Evolutionary conservation across 2,888 invertebrate genomes (phyloP).

Genomic region (Erynnis tages): DNA sequence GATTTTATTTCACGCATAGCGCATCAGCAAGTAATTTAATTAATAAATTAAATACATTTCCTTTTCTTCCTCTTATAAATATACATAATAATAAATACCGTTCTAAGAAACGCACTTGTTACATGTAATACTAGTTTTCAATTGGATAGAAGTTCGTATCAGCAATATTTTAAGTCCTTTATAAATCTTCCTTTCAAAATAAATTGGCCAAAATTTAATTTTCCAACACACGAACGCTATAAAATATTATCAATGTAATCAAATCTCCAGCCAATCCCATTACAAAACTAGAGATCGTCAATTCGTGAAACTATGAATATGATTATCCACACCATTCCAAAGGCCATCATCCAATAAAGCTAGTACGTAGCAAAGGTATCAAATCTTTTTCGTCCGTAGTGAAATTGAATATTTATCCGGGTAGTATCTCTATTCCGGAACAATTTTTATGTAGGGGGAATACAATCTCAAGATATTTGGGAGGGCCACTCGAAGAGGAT

Average conservation of each 20-base stretch:
- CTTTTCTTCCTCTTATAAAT: too few relatives aligned
- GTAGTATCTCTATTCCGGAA: conserved; percentile 80
- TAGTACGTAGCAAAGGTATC: conserved; percentile 77
- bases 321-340: conserved; percentile 78
- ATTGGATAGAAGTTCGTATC: too few relatives aligned
- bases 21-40: too few relatives aligned
- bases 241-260: conserved; percentile 15
- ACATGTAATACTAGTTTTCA: too few relatives aligned
- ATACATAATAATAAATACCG: too few relatives aligned
- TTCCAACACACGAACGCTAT: neutral
- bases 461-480: conserved; percentile 79
- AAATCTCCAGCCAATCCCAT: conserved; percentile 20
- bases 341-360: conserved; percentile 79
- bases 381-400: conserved; percentile 80
- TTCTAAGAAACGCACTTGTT: too few relatives aligned
- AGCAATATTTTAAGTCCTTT: neutral
- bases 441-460: conserved; percentile 80
- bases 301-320: conserved; percentile 75
- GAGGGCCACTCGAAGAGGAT: conserved; percentile 77
- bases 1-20: too few relatives aligned
- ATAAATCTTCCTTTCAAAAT: neutral
- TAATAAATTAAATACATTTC: too few relatives aligned
- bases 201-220: too few relatives aligned
- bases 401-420: conserved; percentile 82
- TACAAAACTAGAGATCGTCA: conserved; percentile 36